Percentiles rank a stretch among this genome's conserved stretches.
These are phyloP conservation scores for Hestina assimilis DNA, from an alignment of 1,140 invertebrate species.

Conservation along the genomic window DNA sequence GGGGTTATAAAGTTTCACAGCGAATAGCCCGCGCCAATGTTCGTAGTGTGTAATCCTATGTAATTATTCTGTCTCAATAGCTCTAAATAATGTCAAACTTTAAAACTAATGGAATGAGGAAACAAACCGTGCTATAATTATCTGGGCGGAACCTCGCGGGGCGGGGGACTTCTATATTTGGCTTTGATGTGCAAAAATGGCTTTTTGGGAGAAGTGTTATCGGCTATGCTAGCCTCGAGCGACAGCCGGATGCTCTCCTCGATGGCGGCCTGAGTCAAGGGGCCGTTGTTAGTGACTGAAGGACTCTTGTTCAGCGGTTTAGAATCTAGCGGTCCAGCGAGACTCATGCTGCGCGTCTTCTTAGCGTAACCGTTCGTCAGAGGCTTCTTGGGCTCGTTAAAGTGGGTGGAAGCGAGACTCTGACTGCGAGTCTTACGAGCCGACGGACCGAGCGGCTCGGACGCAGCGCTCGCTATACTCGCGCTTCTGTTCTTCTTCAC, in stretches of 20 bases:
- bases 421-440: conserved; percentile 53
- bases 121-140: conserved; percentile 39
- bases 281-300: conserved; percentile 38
- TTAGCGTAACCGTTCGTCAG: conserved; percentile 45
- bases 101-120: conserved; percentile 58
- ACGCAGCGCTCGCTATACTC: conserved; percentile 36
- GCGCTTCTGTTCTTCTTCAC: conserved; percentile 34
- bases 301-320: conserved; percentile 50
- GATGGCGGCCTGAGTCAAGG: conserved; percentile 73
- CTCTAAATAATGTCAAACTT: conserved; percentile 25
- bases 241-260: conserved; percentile 70
- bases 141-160: conserved; percentile 76
- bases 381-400: conserved; percentile 45
- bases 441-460: conserved; percentile 21
- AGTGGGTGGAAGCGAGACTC: conserved; percentile 58
- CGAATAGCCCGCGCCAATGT: conserved; percentile 10
- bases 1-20: conserved; percentile 13
- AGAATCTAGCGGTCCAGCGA: conserved; percentile 41
- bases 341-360: conserved; percentile 67
- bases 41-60: neutral
- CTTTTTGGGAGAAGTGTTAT: conserved; percentile 60
- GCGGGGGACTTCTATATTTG: conserved; percentile 84
- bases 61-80: neutral
- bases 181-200: conserved; percentile 85
- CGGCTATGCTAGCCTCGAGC: conserved; percentile 59